phyloP scores from a whole-genome alignment of 2,113 vertebrate species.

The Dinomys branickii region DNA sequence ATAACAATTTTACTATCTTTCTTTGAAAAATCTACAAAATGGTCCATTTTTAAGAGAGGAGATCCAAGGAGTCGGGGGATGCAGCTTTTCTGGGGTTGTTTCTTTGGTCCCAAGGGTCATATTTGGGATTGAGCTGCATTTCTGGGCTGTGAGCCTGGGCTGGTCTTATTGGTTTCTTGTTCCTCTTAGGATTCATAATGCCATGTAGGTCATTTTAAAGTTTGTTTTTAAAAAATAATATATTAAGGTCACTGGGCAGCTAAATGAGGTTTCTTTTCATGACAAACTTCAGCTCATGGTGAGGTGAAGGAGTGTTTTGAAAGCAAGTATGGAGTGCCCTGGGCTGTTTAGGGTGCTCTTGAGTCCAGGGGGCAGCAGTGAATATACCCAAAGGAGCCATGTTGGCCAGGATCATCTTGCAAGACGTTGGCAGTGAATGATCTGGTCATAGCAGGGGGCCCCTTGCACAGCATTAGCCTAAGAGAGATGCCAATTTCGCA shows the following conservation, averaged over 20 bases:
- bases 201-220: slow-evolving; percentile 38
- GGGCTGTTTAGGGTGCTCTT: neutral
- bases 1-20: slow-evolving; percentile 68
- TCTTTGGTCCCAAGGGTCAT: slow-evolving; percentile 38
- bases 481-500: slow-evolving; percentile 31
- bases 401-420: neutral
- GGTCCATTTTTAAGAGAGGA: slow-evolving; percentile 58
- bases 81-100: neutral
- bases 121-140: slow-evolving; percentile 49
- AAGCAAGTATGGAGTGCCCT: neutral
- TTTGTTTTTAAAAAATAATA: neutral
- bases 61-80: neutral
- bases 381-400: neutral
- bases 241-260: slow-evolving; percentile 36
- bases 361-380: neutral
- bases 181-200: slow-evolving; percentile 50
- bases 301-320: slow-evolving; percentile 20
- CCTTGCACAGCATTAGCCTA: neutral
- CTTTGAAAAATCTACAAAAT: slow-evolving; percentile 64
- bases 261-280: neutral
- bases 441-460: neutral
- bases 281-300: neutral
- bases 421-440: neutral
- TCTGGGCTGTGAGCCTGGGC: slow-evolving; percentile 61
- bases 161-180: slow-evolving; percentile 38